Base-by-base conservation (phyloP, 2,888 invertebrate genomes). In the Malachius bipustulatus region DNA sequence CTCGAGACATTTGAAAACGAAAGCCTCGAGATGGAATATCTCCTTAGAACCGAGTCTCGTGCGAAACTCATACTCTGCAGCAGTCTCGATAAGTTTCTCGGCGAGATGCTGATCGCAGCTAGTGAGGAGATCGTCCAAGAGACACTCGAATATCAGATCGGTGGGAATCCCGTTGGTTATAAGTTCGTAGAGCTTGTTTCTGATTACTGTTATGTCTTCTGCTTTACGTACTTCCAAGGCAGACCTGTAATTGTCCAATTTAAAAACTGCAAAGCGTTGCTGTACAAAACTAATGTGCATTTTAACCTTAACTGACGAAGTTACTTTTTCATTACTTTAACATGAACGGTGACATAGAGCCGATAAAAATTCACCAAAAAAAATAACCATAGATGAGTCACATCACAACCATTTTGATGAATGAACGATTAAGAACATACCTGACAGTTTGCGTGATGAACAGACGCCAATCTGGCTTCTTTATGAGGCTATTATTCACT, bases 11-110 rank as follows among this genome's bases (percentile, higher is more conserved):
- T 85, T 83, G 1, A 91, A 91, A 31, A 94, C 82, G 67, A 98
- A 98, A 2, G 94, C 94, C 64, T 98, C 98, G 34, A 98, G 67
- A 60, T 98, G 97, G 55, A 91, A 94, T 50, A 98, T 94, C 13
- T 84, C 77, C 63, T 97, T 97, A 50, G 83, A 87, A 11, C 97
- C 97, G 36, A 80, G 73, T 51, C 83, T 79, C 73, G 96, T 81
- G 47, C 89, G 75, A 57, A 96, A 90, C 59, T 98, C 96, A 63
- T 85, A 93, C 39, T 75, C 71, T 0, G 94, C 89, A 6, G 97
- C 97, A 51, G 79, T 69, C 43, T 79, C 76, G 0, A 88, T 78
- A 3, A 96, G 77, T 63, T 88, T 78, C 4, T 78, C 76, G 64
- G 90, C 91, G 53, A 97, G 70, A 30, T 81, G 73, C 59, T 84